A percentile compares a stretch with the other conserved stretches of the same genome.
Conservation (phyloP, 2,113 vertebrate genomes). For the Clarias gariepinus region DNA sequence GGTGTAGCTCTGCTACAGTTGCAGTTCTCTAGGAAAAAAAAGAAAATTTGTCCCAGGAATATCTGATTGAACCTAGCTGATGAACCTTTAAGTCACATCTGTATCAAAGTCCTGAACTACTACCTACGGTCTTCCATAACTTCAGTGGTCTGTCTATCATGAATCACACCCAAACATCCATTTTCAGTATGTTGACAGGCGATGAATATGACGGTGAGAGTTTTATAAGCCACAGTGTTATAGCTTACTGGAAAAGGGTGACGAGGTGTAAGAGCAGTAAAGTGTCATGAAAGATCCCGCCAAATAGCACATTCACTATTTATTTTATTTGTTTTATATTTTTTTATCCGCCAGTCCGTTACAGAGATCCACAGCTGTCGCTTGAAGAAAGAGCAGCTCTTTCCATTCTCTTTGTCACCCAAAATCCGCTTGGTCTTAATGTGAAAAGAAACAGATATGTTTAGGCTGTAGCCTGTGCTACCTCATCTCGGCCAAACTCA, state of each 20-base stretch:
- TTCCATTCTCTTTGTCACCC: slow-evolving; percentile 28
- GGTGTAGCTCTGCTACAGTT: neutral
- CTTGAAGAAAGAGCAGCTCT: slow-evolving; percentile 29
- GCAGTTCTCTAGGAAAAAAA: neutral
- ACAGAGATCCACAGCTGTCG: slow-evolving; percentile 24
- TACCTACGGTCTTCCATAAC: neutral
- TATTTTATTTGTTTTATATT: slow-evolving; percentile 25
- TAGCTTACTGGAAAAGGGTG: slow-evolving; percentile 30
- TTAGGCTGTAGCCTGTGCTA: neutral
- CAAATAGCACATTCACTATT: slow-evolving; percentile 8
- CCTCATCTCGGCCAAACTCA: slow-evolving; percentile 16
- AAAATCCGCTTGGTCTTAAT: neutral
- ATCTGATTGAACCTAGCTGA: neutral
- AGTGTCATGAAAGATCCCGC: neutral
- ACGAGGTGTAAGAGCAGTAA: neutral
- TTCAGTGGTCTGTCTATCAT: neutral
- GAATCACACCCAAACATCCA: neutral
- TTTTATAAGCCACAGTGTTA: slow-evolving; percentile 14
- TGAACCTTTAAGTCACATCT: neutral
- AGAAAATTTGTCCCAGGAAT: neutral
- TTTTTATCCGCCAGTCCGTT: neutral
- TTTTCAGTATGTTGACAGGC: neutral
- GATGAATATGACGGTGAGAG: neutral
- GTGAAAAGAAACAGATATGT: neutral
- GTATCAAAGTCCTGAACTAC: neutral